Conservation (phyloP, 2,888 invertebrate species). For the Plusia festucae region DNA sequence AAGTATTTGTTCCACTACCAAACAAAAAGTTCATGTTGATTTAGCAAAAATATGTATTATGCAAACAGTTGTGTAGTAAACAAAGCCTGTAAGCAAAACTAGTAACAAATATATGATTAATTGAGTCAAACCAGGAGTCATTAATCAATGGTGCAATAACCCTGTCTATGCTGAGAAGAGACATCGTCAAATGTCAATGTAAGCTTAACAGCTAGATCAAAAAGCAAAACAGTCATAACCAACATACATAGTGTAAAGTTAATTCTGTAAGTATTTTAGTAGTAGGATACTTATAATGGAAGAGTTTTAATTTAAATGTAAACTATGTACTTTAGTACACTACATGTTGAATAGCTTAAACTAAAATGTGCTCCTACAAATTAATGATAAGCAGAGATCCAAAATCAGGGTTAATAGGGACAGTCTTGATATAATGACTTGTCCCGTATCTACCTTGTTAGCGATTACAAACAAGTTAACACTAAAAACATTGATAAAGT, state of each 20-base stretch:
- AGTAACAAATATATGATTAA: slow-evolving; percentile 21
- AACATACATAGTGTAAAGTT: slow-evolving; percentile 11
- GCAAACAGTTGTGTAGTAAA: slow-evolving; percentile 26
- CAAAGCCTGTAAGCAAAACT: slow-evolving; percentile 40
- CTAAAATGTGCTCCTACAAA: slow-evolving; percentile 61
- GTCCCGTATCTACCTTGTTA: slow-evolving; percentile 56
- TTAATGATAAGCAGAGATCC: slow-evolving; percentile 71
- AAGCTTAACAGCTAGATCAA: slow-evolving; percentile 44
- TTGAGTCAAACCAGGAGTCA: slow-evolving; percentile 34
- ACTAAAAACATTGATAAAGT: slow-evolving; percentile 56
- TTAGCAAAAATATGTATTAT: slow-evolving; percentile 40
- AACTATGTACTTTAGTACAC: slow-evolving; percentile 27
- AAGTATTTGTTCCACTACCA: slow-evolving; percentile 48
- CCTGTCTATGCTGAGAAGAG: slow-evolving; percentile 33
- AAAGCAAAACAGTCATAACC: slow-evolving; percentile 36
- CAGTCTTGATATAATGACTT: slow-evolving; percentile 53
- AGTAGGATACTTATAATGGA: slow-evolving; percentile 28
- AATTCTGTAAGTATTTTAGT: slow-evolving; percentile 31
- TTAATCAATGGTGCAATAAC: slow-evolving; percentile 24
- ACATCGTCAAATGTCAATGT: slow-evolving; percentile 20
- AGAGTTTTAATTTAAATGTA: slow-evolving; percentile 20
- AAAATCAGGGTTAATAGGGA: slow-evolving; percentile 61
- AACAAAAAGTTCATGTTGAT: slow-evolving; percentile 29
- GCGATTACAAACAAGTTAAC: slow-evolving; percentile 60
- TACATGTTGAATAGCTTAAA: slow-evolving; percentile 48